Evolutionary conservation across 2,113 vertebrate species (phyloP).

Genomic region (Mionectes macconnelli): DNA sequence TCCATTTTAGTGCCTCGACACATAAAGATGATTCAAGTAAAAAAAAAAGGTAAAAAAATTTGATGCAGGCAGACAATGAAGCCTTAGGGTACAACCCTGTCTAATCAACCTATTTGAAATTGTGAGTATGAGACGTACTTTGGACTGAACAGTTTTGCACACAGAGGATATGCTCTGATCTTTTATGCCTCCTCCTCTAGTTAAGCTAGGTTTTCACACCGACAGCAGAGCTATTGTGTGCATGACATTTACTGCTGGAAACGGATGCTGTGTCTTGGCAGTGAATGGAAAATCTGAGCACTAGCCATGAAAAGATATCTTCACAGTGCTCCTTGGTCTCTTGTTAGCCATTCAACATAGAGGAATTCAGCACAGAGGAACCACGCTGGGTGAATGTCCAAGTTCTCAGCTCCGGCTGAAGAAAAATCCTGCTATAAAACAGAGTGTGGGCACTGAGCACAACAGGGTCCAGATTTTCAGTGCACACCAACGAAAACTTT

Average conservation of each 20-base stretch:
- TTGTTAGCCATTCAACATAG: slow-evolving; percentile 17
- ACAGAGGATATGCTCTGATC: background rate
- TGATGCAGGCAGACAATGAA: background rate
- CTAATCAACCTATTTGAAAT: background rate
- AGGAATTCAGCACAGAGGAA: slow-evolving; percentile 36
- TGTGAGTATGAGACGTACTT: background rate
- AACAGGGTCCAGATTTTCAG: background rate
- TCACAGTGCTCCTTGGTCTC: slow-evolving; percentile 40
- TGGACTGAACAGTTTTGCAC: background rate
- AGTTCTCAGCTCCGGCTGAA: background rate
- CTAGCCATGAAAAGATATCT: slow-evolving; percentile 49
- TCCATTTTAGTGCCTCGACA: background rate
- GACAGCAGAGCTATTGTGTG: slow-evolving; percentile 71
- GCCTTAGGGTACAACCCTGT: background rate
- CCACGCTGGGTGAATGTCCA: slow-evolving; percentile 17
- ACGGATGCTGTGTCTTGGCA: slow-evolving; percentile 50
- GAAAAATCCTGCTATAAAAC: background rate
- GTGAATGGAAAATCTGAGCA: slow-evolving; percentile 51
- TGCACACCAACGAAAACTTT: background rate
- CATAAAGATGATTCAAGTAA: background rate
- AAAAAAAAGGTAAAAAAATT: background rate
- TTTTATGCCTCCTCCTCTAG: slow-evolving; percentile 1
- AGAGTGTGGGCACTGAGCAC: background rate
- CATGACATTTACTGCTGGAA: slow-evolving; percentile 71
- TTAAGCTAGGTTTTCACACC: slow-evolving; percentile 56